Base-by-base conservation (phyloP, 2,888 invertebrate genomes). In the Cabera pusaria region DNA sequence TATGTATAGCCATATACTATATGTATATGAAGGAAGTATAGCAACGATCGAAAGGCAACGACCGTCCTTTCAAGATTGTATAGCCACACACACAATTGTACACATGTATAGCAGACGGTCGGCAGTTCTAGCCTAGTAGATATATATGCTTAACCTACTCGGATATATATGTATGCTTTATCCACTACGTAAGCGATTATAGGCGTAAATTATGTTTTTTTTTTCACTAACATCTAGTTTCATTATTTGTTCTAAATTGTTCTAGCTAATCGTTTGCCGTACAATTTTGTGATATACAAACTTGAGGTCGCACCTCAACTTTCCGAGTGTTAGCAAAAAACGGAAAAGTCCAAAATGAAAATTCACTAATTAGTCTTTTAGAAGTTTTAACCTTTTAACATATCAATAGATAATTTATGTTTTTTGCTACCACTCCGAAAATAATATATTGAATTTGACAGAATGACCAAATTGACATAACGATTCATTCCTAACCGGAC, bases 401-500 rank as follows among this genome's bases (percentile, higher is more conserved):
- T 43, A 50, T 55, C 17, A 52, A 46, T 49, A 50, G 48, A 52
- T 42, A 50, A 52, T 50, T 38, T 39, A 9, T 32, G 7, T 47
- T 26, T 49, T 35, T 25, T 42, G 40, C 28, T 23, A 42, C 38
- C 45, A 39, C 40, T 21, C 22, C 10, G n/a, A 37, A 35, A 34
- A 23, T n/a, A n/a, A n/a, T 27, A 34, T 27, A 37, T 49, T 39
- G 42, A 35, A 44, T 84, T 87, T 84, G 86, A 86, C 83, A 62
- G 76, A 59, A 66, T 79, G 76, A 72, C 71, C 62, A 74, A 86
- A 85, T 85, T 84, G 84, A 84, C 83, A 64, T 56, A 66, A 70
- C 73, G 66, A 73, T 72, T 75, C 72, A 64, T 65, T 48, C 50
- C 46, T 53, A 52, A 29, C 24, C 43, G 49, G 52, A 52, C 43